Evolutionary conservation across 2,888 invertebrate genomes (phyloP).

Genomic region (Aradus depressus): DNA sequence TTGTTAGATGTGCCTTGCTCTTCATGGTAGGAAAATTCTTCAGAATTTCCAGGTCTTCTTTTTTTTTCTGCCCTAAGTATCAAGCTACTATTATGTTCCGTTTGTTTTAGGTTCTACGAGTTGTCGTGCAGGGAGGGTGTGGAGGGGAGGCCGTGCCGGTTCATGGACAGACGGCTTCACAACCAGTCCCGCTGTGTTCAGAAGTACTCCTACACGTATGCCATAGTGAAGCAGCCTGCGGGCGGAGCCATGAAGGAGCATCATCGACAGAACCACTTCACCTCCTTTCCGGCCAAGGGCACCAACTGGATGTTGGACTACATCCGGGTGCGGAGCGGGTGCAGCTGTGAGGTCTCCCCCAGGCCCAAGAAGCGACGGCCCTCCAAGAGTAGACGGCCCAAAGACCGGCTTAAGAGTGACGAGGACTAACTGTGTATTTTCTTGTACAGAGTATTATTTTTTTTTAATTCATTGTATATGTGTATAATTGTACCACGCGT

Average conservation of each 20-base stretch:
- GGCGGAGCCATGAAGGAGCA: constrained; percentile 18
- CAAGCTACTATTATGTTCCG: no score
- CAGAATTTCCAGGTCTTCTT: no score
- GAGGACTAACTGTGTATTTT: no score
- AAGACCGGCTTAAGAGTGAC: no score
- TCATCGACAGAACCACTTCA: constrained; percentile 24
- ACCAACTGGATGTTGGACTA: constrained; percentile 64
- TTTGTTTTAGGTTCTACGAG: constrained; percentile 61
- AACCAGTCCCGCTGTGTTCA: constrained; percentile 69
- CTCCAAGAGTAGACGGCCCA: no score
- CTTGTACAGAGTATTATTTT: no score
- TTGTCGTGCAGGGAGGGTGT: constrained; percentile 61
- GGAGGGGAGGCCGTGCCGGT: constrained; percentile 60
- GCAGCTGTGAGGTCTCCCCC: constrained; percentile 65
- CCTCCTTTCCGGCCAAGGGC: constrained; percentile 28
- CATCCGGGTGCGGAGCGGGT: constrained; percentile 70
- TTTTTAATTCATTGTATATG: no score
- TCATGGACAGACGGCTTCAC: constrained; percentile 57
- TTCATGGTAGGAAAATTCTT: no score
- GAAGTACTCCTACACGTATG: constrained; percentile 72
- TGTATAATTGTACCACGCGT: no score
- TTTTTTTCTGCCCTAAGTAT: no score
- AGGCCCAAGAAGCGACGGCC: constrained; percentile 44
- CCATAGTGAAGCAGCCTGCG: constrained; percentile 55
- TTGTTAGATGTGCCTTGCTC: neutral